Evolutionary conservation across 2,113 vertebrate species (phyloP), one percentile per base, ranked within the genome.

Genomic region (Zeus faber): DNA sequence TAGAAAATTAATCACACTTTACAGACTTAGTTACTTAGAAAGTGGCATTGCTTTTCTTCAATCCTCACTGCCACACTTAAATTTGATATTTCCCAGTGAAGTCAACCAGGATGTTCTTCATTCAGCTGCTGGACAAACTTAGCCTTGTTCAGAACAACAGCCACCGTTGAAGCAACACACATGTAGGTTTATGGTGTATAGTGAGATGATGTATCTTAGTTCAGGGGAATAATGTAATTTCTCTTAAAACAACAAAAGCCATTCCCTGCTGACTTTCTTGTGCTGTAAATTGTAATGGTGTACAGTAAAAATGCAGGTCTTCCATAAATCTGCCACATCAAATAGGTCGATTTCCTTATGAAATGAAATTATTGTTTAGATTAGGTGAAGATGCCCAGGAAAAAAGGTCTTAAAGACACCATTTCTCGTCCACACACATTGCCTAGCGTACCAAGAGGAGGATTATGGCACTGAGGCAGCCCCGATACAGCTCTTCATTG

Each of bases 81-180:
- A n/a, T n/a, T n/a, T n/a, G n/a, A n/a, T n/a, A n/a, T n/a, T n/a
- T n/a, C n/a, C n/a, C n/a, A n/a, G n/a, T n/a, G n/a, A n/a, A n/a
- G 70, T 64, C 44, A 18, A 48, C 11, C 23, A 41, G 22, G 44
- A 37, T 62, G 70, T 75, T 53, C 44, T 67, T 82, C 78, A 65
- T 52, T n/a, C 50, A 44, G 51, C 35, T 76, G n/a, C 56, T 4
- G 4, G 65, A 53, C 62, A 65, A 21, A 47, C 48, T 50, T 48
- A 53, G 33, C 14, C 3, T 41, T 57, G 40, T 26, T 56, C 22
- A 46, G 40, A 57, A 20, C 56, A 27, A 31, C 51, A 61, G 39
- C 29, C 33, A 31, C 9, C 57, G 48, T 26, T 17, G 9, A 31
- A 41, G 27, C 18, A 29, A 16, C 54, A 66, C 54, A 63, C 27